A percentile compares a stretch with the other conserved stretches of the same genome.
Conservation (phyloP, 2,888 invertebrate genomes). For the Aleiodes leptofemur region DNA sequence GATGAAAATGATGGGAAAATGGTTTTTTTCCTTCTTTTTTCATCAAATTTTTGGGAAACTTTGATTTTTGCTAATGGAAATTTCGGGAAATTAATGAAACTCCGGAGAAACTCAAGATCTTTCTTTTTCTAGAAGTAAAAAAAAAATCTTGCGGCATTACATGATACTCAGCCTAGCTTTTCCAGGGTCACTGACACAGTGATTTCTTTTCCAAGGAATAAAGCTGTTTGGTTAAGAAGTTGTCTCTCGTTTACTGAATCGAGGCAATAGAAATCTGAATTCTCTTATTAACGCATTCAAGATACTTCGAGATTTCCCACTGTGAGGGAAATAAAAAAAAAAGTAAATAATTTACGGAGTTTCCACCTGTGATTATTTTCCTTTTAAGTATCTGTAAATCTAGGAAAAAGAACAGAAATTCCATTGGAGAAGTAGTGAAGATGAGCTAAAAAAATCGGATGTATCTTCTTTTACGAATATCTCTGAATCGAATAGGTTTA, state of each 20-base stretch:
- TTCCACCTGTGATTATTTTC: neutral
- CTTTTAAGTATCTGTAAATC: neutral
- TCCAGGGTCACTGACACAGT: slow-evolving; percentile 53
- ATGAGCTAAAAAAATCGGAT: no score
- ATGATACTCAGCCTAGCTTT: slow-evolving; percentile 44
- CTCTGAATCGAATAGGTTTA: no score
- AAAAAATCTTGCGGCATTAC: slow-evolving; percentile 17
- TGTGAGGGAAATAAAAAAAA: neutral
- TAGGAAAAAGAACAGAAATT: no score
- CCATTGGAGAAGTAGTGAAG: no score
- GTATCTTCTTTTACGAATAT: no score
- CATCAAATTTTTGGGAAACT: no score
- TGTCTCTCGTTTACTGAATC: slow-evolving; percentile 19
- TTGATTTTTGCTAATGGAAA: no score
- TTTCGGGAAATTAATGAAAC: no score
- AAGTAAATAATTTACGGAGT: neutral
- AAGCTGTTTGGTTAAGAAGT: slow-evolving; percentile 23
- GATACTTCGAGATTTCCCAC: neutral
- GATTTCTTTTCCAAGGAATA: slow-evolving; percentile 52
- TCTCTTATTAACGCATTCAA: slow-evolving; percentile 3
- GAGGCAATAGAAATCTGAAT: slow-evolving; percentile 28
- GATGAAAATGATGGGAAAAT: no score
- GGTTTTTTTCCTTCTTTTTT: no score
- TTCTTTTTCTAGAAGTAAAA: no score
- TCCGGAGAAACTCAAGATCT: no score